These are phyloP conservation scores for Cyrtonyx montezumae DNA, from an alignment of 2,113 vertebrate species.

Conservation along the genomic window DNA sequence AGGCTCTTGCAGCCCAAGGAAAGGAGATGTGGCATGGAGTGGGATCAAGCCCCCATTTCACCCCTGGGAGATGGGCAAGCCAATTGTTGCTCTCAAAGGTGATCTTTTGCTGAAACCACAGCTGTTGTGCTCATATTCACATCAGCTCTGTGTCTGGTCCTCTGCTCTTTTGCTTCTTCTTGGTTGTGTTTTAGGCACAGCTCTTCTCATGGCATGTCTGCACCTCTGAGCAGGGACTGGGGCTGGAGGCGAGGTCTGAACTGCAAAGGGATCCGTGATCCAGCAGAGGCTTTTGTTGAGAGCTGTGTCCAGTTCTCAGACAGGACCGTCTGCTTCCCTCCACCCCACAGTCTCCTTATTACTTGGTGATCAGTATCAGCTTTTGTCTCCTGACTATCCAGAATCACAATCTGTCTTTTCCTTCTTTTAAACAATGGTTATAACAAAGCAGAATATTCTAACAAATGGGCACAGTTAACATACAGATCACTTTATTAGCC, in stretches of 20 bases:
- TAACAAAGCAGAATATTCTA: background rate
- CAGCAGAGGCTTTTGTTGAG: background rate
- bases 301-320: background rate
- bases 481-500: background rate
- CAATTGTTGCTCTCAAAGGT: rapidly evolving
- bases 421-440: background rate
- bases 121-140: background rate
- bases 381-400: background rate
- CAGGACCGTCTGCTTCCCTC: background rate
- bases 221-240: background rate
- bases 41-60: background rate
- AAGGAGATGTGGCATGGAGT: rapidly evolving
- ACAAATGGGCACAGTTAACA: background rate
- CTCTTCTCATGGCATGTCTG: background rate
- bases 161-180: background rate
- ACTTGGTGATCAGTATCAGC: background rate
- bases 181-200: background rate
- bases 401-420: background rate
- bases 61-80: background rate
- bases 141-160: background rate
- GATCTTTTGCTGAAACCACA: background rate
- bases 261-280: background rate
- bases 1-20: background rate
- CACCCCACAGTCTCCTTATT: background rate
- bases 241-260: background rate